These are phyloP conservation scores for Choreutis nemorana DNA, from an alignment of 2,888 invertebrate species.

Conservation along the genomic window DNA sequence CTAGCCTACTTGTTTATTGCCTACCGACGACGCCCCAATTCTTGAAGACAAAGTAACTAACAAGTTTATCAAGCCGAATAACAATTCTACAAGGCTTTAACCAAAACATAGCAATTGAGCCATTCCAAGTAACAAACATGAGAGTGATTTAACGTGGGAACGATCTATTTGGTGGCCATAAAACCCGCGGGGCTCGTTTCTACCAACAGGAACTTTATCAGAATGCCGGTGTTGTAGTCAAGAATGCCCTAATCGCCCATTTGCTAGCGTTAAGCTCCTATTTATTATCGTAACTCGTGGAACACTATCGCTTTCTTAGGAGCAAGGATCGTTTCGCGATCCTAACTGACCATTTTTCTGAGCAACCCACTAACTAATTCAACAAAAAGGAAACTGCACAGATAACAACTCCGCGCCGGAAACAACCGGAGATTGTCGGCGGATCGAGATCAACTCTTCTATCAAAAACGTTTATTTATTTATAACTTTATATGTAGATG, in stretches of 20 bases:
- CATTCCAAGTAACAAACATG: conserved; percentile 12
- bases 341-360: conserved; percentile 44
- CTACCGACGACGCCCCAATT: no score
- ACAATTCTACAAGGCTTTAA: no score
- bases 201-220: conserved; percentile 53
- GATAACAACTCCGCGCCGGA: conserved; percentile 39
- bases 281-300: conserved; percentile 56
- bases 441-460: not conserved
- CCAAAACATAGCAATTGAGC: conserved; percentile 4
- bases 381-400: conserved; percentile 40
- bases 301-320: conserved; percentile 49
- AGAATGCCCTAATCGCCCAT: conserved; percentile 56
- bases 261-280: conserved; percentile 47
- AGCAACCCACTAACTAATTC: conserved; percentile 54
- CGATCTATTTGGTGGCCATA: conserved; percentile 36
- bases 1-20: no score
- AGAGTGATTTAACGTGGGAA: conserved; percentile 29
- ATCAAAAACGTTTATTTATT: not conserved
- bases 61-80: no score
- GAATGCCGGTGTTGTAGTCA: conserved; percentile 50
- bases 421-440: conserved; percentile 27
- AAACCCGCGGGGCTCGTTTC: conserved; percentile 43
- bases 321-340: conserved; percentile 39
- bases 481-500: not conserved
- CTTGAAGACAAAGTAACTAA: no score